Conservation (phyloP, 2,113 vertebrate genomes). For the Uria aalge region DNA sequence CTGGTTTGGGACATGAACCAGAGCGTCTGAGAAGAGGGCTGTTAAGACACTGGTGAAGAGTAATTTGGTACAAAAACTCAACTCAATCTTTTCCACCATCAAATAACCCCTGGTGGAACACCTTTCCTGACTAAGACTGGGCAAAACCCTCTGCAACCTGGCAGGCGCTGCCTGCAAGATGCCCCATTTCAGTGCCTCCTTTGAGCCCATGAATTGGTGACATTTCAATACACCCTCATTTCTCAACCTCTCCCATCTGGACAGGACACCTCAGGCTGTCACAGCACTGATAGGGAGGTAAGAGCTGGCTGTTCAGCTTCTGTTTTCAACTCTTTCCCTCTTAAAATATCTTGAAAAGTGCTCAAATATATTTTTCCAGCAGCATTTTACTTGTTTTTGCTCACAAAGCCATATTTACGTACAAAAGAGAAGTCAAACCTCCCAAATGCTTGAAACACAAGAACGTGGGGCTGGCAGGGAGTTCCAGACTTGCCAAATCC, state of each 20-base stretch:
- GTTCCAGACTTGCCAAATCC: conserved; percentile 23
- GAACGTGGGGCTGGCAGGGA: neutral
- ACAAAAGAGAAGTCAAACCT: neutral
- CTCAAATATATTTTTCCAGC: neutral
- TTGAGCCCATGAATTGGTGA: neutral
- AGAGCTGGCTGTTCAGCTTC: neutral
- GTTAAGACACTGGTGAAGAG: neutral
- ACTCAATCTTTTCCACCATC: fast-evolving
- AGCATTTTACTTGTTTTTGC: conserved; percentile 28
- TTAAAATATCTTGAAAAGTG: conserved; percentile 28
- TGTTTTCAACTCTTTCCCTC: neutral
- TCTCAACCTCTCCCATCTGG: neutral
- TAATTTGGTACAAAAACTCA: neutral
- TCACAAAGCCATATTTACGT: conserved; percentile 30
- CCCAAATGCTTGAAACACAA: conserved; percentile 20
- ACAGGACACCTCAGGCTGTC: neutral
- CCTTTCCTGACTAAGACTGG: neutral
- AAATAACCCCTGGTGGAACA: neutral
- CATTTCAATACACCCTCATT: neutral
- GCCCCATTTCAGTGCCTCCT: fast-evolving
- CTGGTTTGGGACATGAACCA: neutral
- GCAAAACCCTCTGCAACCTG: fast-evolving
- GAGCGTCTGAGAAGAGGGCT: neutral
- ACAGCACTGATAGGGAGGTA: neutral
- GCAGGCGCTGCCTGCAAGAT: neutral